phyloP scores from a whole-genome alignment of 2,888 invertebrate genomes.

The Pandemis corylana region DNA sequence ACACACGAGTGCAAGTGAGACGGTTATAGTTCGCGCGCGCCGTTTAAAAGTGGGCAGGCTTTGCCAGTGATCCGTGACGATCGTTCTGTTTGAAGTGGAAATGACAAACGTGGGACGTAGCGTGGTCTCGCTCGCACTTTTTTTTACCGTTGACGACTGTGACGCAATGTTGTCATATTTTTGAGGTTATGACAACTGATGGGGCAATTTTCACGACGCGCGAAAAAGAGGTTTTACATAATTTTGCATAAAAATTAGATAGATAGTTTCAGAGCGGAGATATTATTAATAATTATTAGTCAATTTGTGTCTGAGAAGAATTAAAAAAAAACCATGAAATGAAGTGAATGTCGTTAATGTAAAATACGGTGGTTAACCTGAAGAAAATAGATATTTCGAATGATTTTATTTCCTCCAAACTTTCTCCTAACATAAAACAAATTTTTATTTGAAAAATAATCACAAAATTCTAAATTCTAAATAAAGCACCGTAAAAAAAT shows the following conservation, averaged over 20 bases:
- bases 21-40: constrained; percentile 52
- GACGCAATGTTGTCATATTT: constrained; percentile 42
- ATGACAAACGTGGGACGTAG: constrained; percentile 61
- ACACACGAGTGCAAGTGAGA: constrained; percentile 60
- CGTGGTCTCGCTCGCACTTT: constrained; percentile 66
- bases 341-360: neutral
- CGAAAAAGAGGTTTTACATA: constrained; percentile 21
- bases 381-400: neutral
- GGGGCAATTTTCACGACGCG: constrained; percentile 26
- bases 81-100: constrained; percentile 76
- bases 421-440: too few species aligned
- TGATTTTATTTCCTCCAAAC: too few species aligned
- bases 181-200: constrained; percentile 26
- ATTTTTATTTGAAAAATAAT: too few species aligned
- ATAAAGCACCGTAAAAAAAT: too few species aligned
- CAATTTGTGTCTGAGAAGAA: too few species aligned
- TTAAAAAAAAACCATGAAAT: too few species aligned
- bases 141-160: constrained; percentile 55
- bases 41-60: constrained; percentile 74
- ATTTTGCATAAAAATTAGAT: neutral
- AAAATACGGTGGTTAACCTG: neutral
- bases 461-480: too few species aligned
- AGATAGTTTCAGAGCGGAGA: too few species aligned
- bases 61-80: constrained; percentile 76
- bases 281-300: too few species aligned